Evolutionary conservation across 30 jellyfish, hydroid and myxozoan genomes (phyloP), one percentile per base, ranked within the genome.

Genomic region (Aurelia coerulea): DNA sequence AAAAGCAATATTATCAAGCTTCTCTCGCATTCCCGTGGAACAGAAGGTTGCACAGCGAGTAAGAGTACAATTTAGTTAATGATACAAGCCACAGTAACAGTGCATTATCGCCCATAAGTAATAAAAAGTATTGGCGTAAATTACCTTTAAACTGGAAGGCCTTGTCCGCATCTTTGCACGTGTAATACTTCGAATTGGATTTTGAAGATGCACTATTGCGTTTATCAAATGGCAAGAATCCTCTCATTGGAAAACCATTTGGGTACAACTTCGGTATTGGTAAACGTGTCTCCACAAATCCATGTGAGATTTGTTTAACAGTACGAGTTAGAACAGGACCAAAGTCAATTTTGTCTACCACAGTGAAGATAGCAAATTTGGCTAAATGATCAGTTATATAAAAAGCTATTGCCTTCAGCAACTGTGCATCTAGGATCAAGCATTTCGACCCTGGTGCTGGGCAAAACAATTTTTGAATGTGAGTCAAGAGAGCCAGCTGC

Each of bases 261-360:
- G 94, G 88, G 32, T 29, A 90, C n/a, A 64, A 1, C 2, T 35
- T 46, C 16, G 94, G 95, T 17, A 83, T 53, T 65, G 77, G 67
- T 49, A 89, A 65, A 2, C 75, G 67, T 64, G 65, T 76, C 63
- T 82, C 85, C 2, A 33, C 18, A 84, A 32, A 90, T 29, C 97
- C 97, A 17, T 66, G 78, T 3, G 90, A 68, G 5, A 90, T 31
- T 46, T 82, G 88, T 41, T 77, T 78, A n/a, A 79, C 91, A 0
- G 89, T 74, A 10, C 88, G 90, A 31, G 94, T 74, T 62, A 87
- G 78, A 62, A 90, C 62, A 34, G 90, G 83, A 9, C 95, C 97
- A 69, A 63, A 90, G 54, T 83, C 88, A 42, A 54, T 31, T 23
- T 68, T 12, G 29, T 90, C 97, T 11, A 78, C 35, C 62, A 68